phyloP scores from a whole-genome alignment of 2,797 vertebrate genomes.

The Danio kyathit region DNA sequence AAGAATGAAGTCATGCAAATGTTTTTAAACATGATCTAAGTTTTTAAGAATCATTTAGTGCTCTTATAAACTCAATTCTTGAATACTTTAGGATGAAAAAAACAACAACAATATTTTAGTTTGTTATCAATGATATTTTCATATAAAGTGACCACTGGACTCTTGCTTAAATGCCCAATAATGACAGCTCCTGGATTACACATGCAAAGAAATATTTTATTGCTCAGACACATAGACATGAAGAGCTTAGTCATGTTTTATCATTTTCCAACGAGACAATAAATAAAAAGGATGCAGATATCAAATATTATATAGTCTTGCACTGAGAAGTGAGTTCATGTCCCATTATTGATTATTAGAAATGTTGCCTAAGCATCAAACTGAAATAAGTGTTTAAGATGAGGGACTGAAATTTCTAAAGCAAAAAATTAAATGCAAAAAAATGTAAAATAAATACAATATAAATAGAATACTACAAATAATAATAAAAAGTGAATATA shows the following conservation, averaged over 20 bases:
- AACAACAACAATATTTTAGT: not conserved
- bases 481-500: no score
- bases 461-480: no score
- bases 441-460: no score
- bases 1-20: slow-evolving; percentile 18
- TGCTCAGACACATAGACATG: not conserved
- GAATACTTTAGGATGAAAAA: not conserved
- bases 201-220: not conserved
- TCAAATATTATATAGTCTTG: not conserved
- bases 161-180: not conserved
- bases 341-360: no score
- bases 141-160: not conserved
- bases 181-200: not conserved
- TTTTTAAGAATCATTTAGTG: not conserved
- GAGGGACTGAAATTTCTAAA: no score
- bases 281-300: not conserved
- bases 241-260: not conserved
- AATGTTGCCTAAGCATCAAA: not conserved
- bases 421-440: no score
- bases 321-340: not conserved
- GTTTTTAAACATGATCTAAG: not conserved
- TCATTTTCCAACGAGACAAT: not conserved
- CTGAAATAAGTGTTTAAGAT: not conserved
- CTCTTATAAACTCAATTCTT: no score
- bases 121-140: not conserved